Evolutionary conservation across 2,797 vertebrate genomes (phyloP).

Genomic region (Molothrus ater): DNA sequence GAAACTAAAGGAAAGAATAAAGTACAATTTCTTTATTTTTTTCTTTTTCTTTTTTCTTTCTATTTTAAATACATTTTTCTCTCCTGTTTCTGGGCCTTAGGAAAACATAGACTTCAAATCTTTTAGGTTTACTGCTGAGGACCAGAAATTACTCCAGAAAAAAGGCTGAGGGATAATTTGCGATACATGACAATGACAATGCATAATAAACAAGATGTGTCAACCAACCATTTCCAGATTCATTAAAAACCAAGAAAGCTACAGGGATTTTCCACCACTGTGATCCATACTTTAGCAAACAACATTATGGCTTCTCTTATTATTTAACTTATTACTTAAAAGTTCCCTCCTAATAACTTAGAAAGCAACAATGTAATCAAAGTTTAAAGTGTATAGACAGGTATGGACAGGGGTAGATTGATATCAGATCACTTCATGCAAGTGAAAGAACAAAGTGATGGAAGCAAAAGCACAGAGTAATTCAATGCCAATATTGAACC

Average conservation of each 20-base stretch:
- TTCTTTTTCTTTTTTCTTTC: background rate
- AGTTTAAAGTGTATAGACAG: background rate
- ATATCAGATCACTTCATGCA: background rate
- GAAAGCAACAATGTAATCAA: background rate
- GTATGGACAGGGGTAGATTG: background rate
- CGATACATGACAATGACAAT: background rate
- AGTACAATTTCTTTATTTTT: background rate
- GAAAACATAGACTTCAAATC: background rate
- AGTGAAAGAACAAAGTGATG: background rate
- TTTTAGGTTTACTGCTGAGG: background rate
- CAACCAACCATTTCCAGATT: background rate
- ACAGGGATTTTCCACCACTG: background rate
- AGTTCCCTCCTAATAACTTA: background rate
- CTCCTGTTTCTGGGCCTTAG: background rate
- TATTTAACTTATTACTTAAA: background rate
- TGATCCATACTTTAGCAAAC: background rate
- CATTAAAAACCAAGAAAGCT: background rate
- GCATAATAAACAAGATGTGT: background rate
- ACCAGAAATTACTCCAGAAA: background rate
- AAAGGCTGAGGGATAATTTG: background rate
- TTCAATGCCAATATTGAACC: background rate
- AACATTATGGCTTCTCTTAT: background rate
- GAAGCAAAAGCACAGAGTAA: background rate
- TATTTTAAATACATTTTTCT: background rate
- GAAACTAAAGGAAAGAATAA: background rate